Evolutionary conservation across 37 sponge, comb jelly and placozoan species (phyloP), one percentile per base, ranked within the genome.

Genomic region (Halichondria panicea): DNA sequence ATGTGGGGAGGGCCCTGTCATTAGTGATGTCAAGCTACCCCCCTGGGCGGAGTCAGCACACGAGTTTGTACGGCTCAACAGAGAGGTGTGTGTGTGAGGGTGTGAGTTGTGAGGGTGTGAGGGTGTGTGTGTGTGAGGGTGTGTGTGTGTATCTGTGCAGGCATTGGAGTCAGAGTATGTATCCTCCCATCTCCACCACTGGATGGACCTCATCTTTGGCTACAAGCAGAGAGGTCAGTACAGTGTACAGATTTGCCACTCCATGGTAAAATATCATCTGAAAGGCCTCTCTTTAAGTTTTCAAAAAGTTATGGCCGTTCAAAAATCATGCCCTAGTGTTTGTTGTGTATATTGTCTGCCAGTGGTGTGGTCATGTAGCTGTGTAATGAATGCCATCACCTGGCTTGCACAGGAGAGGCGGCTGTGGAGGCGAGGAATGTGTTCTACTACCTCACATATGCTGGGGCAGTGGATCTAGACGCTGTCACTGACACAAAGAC

Each of bases 151-250:
- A 25, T 43, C 2, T 39, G 24, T 24, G 4, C 48, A 92, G 93
- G 93, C 93, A 60, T 70, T 92, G 41, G 96, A 95, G 57, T 88
- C 89, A n/a, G 92, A 95, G 25, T 82, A 95, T 85, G 96, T 95
- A 5, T 92, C 92, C 11, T 43, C 76, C 25, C 76, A 88, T 41
- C 79, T 95, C 1, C 92, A 95, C 38, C 81, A 88, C 40, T 95
- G 96, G 96, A 91, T 95, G 31, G 96, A 95, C 55, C 80, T 95
- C 1, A 88, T 95, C 18, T 95, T 95, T 88, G 96, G 96, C 40
- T 95, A 75, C 87, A 91, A 91, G 55, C 96, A 95, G 66, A 80
- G 86, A 72, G 96, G 96, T 84, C 31, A 55, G 34, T 53, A 32
- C 5, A 34, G 11, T 11, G 15, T 11, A 15, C 11, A 11, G 15